A percentile compares a stretch with the other conserved stretches of the same genome.
Evolutionary conservation across 2,113 vertebrate species (phyloP).

Genomic region (Baryphthengus martii): DNA sequence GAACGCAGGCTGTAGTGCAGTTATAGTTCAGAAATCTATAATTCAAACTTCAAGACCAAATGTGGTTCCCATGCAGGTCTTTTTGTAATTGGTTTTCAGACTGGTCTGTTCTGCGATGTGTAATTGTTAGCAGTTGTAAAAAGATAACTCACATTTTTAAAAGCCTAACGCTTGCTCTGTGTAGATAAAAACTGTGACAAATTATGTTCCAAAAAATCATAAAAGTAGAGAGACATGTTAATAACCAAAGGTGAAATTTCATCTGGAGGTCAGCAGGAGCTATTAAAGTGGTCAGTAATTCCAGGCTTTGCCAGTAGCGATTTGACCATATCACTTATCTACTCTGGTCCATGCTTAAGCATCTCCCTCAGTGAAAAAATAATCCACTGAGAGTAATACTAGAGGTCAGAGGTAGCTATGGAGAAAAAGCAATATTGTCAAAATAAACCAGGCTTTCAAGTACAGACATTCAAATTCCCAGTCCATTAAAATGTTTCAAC

Average conservation of each 20-base stretch:
- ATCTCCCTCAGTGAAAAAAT: conserved; percentile 73
- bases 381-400: conserved; percentile 71
- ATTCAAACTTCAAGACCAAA: background rate
- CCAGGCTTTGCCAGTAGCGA: conserved; percentile 74
- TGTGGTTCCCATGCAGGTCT: conserved; percentile 37
- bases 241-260: conserved; percentile 82
- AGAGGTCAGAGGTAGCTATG: conserved; percentile 68
- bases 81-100: conserved; percentile 73
- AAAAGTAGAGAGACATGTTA: conserved; percentile 83
- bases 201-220: conserved; percentile 82
- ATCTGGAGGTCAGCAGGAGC: conserved; percentile 80
- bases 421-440: conserved; percentile 67
- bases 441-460: conserved; percentile 67
- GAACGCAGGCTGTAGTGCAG: background rate
- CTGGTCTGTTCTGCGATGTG: conserved; percentile 64
- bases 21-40: conserved; percentile 47
- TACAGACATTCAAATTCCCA: conserved; percentile 47
- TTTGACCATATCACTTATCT: conserved; percentile 83
- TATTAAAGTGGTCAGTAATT: conserved; percentile 81
- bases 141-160: conserved; percentile 79
- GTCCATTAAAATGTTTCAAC: conserved; percentile 20
- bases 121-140: conserved; percentile 83
- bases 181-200: conserved; percentile 86
- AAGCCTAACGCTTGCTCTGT: conserved; percentile 79
- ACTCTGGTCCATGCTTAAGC: conserved; percentile 75